Evolutionary conservation across 2,888 invertebrate genomes (phyloP).

Genomic region (Antheraea assamensis): DNA sequence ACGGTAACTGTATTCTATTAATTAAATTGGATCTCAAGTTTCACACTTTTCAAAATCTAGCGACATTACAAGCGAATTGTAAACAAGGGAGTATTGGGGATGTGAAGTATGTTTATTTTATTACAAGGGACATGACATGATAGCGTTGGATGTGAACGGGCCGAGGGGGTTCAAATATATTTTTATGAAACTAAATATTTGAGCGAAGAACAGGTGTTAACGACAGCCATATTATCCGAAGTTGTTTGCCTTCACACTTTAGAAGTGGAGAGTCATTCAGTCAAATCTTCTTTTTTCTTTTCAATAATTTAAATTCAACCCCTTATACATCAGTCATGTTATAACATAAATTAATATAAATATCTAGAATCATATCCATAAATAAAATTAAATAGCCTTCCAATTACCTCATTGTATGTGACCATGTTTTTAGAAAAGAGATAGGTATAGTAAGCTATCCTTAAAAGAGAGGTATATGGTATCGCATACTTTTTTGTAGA

Average conservation of each 20-base stretch:
- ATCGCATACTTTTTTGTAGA: no score
- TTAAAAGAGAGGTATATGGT: no score
- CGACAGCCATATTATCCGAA: constrained; percentile 41
- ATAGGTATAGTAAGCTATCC: no score
- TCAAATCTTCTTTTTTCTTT: neutral
- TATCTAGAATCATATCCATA: no score
- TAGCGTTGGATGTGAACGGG: constrained; percentile 28
- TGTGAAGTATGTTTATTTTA: constrained; percentile 24
- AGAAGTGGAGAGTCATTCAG: neutral
- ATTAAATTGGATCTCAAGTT: neutral
- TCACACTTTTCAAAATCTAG: constrained; percentile 25
- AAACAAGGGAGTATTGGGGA: constrained; percentile 41
- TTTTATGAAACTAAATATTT: constrained; percentile 65
- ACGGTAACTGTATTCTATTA: no score
- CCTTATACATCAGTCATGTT: neutral
- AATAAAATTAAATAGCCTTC: no score
- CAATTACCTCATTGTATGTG: no score
- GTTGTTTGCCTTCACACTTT: constrained; percentile 37
- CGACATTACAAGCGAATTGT: constrained; percentile 43
- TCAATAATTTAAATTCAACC: neutral
- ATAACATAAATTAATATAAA: no score
- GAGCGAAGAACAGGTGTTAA: constrained; percentile 55
- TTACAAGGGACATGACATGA: constrained; percentile 4
- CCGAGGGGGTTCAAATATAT: constrained; percentile 47
- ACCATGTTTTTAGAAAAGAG: no score